Evolutionary conservation across 1,140 invertebrate genomes (phyloP).

Genomic region (Propsilocerus akamusi): DNA sequence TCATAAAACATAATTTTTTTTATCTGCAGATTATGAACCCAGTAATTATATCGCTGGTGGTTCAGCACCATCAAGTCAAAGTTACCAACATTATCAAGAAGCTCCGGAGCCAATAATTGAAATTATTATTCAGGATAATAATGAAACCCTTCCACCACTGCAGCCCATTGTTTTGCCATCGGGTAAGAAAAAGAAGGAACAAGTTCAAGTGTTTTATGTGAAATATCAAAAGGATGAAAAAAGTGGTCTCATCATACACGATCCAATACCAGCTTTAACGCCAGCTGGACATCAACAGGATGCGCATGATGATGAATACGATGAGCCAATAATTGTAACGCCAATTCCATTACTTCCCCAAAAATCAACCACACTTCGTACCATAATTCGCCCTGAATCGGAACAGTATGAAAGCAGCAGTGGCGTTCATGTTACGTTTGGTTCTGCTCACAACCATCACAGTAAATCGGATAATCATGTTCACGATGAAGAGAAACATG

Average conservation of each 20-base stretch:
- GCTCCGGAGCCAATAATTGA: slow-evolving; percentile 78
- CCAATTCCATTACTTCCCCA: slow-evolving; percentile 38
- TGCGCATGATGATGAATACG: slow-evolving; percentile 49
- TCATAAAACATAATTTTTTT: not conserved
- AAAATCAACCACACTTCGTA: slow-evolving; percentile 52
- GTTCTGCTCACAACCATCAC: slow-evolving; percentile 34
- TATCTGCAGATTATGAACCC: slow-evolving; percentile 1
- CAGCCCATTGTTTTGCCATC: slow-evolving; percentile 30
- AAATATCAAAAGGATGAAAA: slow-evolving; percentile 68
- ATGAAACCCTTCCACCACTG: slow-evolving; percentile 54
- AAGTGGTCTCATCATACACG: slow-evolving; percentile 25
- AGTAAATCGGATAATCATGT: slow-evolving; percentile 30
- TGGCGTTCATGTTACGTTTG: slow-evolving; percentile 56
- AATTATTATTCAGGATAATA: slow-evolving; percentile 78
- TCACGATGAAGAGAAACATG: slow-evolving; percentile 29
- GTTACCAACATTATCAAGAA: slow-evolving; percentile 42
- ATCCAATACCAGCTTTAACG: slow-evolving; percentile 20
- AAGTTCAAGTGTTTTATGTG: slow-evolving; percentile 76
- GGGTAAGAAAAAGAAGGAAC: slow-evolving; percentile 48
- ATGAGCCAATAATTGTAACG: slow-evolving; percentile 53
- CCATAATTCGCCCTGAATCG: slow-evolving; percentile 67
- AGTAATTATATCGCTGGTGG: slow-evolving; percentile 5
- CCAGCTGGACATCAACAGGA: slow-evolving; percentile 15
- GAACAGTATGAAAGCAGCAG: slow-evolving; percentile 57
- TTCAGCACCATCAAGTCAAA: slow-evolving; percentile 24